A percentile compares a stretch with the other conserved stretches of the same genome.
Conservation (phyloP, 1,140 invertebrate species). For the Zelostemma sp. region DNA sequence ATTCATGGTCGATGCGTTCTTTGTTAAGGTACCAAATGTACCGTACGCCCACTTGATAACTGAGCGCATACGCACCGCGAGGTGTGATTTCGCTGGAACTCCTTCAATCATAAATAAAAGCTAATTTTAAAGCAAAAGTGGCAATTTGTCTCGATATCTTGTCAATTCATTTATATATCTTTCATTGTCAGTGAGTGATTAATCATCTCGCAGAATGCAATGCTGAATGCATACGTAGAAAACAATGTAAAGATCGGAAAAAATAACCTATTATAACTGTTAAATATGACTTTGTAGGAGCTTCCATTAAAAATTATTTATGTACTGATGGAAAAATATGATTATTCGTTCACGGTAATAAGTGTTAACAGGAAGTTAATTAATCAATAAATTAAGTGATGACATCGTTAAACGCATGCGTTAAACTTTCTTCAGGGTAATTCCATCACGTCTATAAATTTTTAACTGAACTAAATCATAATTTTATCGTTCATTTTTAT, state of each 20-base stretch:
- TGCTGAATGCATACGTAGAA: constrained; percentile 17
- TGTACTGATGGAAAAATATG: too few species aligned
- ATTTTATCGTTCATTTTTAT: too few species aligned
- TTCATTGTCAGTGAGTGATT: constrained; percentile 37
- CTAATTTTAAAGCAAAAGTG: constrained; percentile 34
- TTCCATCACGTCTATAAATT: too few species aligned
- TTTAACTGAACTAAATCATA: too few species aligned
- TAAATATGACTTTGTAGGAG: constrained; percentile 7
- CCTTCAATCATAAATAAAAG: constrained; percentile 29
- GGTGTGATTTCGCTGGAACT: constrained; percentile 13
- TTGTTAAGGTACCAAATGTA: constrained; percentile 8
- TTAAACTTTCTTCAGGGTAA: too few species aligned
- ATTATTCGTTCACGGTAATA: too few species aligned
- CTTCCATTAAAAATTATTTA: too few species aligned
- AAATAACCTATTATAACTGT: constrained; percentile 21
- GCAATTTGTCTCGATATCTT: constrained; percentile 46
- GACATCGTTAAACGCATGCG: too few species aligned
- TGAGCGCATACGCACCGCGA: constrained; percentile 22
- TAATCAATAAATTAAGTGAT: too few species aligned
- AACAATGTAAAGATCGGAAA: constrained; percentile 19
- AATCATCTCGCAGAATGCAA: constrained; percentile 42
- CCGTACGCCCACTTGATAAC: constrained; percentile 20
- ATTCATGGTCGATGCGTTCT: constrained; percentile 20
- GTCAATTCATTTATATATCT: constrained; percentile 42
- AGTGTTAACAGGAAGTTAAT: too few species aligned